phyloP scores from a whole-genome alignment of 2,797 vertebrate species.

The Lagocephalus sceleratus region DNA sequence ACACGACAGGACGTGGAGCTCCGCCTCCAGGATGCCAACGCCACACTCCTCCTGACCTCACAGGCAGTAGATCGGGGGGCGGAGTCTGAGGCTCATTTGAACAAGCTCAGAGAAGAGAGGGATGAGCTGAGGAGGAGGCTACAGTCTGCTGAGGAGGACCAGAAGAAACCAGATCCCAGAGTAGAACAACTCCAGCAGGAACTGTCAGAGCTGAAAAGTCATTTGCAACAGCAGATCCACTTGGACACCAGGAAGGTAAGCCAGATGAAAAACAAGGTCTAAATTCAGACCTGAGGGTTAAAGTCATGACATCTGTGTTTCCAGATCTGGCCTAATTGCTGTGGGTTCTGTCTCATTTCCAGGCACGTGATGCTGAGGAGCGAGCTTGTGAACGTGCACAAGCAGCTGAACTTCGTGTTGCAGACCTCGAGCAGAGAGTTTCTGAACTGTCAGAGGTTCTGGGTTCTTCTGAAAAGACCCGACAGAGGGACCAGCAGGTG shows the following conservation, averaged over 20 bases:
- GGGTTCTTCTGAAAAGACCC: conserved; percentile 83
- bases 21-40: conserved; percentile 77
- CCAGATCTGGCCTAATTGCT: too few species aligned
- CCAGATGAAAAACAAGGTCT: neutral
- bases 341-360: neutral
- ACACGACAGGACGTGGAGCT: conserved; percentile 82
- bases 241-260: conserved; percentile 86
- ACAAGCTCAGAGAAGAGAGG: conserved; percentile 72
- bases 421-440: conserved; percentile 84
- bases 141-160: conserved; percentile 67
- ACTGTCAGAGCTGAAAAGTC: conserved; percentile 73
- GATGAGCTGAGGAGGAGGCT: conserved; percentile 78
- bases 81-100: conserved; percentile 74
- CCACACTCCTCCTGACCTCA: conserved; percentile 59
- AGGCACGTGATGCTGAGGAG: conserved; percentile 76
- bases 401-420: conserved; percentile 82
- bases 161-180: conserved; percentile 74
- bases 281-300: too few species aligned
- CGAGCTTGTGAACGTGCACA: conserved; percentile 78
- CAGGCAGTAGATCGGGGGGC: conserved; percentile 68
- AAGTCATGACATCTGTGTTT: too few species aligned
- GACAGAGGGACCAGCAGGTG: conserved; percentile 83
- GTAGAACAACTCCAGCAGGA: conserved; percentile 82
- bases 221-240: conserved; percentile 83
- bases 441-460: conserved; percentile 86